A percentile compares a stretch with the other conserved stretches of the same genome.
These are phyloP conservation scores for Cheilosia vernalis DNA, from an alignment of 2,888 invertebrate species.

Conservation along the genomic window DNA sequence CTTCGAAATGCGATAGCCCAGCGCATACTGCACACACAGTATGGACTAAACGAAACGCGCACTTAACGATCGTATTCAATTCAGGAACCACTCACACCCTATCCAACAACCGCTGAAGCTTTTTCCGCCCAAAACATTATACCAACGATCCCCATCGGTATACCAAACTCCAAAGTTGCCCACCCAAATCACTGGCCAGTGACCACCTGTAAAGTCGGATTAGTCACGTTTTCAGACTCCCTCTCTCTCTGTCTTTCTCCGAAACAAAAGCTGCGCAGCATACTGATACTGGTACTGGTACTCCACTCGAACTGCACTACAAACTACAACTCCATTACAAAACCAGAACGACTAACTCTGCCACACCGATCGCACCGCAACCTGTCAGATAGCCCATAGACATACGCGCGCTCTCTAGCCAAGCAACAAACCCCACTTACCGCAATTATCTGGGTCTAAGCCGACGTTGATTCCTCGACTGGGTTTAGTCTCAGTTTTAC, in stretches of 20 bases:
- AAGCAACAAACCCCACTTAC: constrained; percentile 32
- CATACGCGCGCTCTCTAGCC: constrained; percentile 33
- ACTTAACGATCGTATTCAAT: constrained; percentile 28
- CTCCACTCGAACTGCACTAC: not conserved
- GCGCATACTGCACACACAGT: not conserved
- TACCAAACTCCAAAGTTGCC: constrained; percentile 2
- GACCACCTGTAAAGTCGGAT: constrained; percentile 14
- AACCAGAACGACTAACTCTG: constrained; percentile 51
- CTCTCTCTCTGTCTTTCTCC: constrained; percentile 5
- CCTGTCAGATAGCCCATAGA: constrained; percentile 61
- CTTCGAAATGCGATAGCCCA: not conserved
- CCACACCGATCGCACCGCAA: constrained; percentile 47
- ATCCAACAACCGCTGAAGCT: constrained; percentile 35
- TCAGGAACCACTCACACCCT: not conserved
- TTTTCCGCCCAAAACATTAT: not conserved
- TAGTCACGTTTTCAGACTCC: constrained; percentile 53
- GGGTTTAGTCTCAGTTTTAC: constrained; percentile 65
- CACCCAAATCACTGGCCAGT: constrained; percentile 30
- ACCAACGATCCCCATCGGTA: not conserved
- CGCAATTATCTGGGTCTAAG: constrained; percentile 64
- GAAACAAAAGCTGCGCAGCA: not conserved
- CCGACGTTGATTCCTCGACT: constrained; percentile 46
- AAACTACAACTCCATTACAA: constrained; percentile 56
- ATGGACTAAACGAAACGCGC: constrained; percentile 12
- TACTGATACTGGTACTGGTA: too few species aligned